These are phyloP conservation scores for Zelostemma sp. DNA, from an alignment of 1,140 invertebrate genomes.

Conservation along the genomic window DNA sequence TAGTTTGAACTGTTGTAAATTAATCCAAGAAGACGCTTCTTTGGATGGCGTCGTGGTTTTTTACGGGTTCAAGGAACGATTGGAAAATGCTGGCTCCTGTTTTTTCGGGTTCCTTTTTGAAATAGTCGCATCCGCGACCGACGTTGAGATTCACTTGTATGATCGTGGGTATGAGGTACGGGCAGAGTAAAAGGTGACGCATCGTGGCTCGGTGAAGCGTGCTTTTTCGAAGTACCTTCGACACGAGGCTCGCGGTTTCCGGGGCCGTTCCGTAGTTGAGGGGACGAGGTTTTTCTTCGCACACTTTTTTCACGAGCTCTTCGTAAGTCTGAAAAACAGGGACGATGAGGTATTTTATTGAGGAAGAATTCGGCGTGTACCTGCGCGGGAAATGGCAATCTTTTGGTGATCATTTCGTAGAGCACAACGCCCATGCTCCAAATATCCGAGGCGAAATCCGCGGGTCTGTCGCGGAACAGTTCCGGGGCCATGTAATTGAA, in stretches of 20 bases:
- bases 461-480: conserved; percentile 81
- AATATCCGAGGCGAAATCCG: conserved; percentile 84
- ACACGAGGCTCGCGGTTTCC: conserved; percentile 50
- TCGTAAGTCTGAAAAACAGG: conserved; percentile 40
- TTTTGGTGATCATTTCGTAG: conserved; percentile 72
- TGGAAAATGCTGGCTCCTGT: conserved; percentile 18
- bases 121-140: conserved; percentile 38
- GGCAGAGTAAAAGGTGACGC: conserved; percentile 55
- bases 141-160: conserved; percentile 58
- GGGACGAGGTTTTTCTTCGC: conserved; percentile 45
- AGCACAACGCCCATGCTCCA: conserved; percentile 90
- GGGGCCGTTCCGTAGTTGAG: conserved; percentile 28
- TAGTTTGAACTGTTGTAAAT: no score
- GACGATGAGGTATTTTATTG: no score
- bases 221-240: conserved; percentile 59
- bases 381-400: conserved; percentile 74
- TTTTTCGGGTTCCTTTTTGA: conserved; percentile 15
- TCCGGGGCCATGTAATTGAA: conserved; percentile 91
- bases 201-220: conserved; percentile 50
- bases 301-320: conserved; percentile 51
- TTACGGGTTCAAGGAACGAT: conserved; percentile 7
- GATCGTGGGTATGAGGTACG: conserved; percentile 50
- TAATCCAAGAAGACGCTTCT: no score
- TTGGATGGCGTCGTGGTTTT: no score
- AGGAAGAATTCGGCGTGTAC: no score